A percentile compares a stretch with the other conserved stretches of the same genome.
phyloP scores from a whole-genome alignment of 2,888 invertebrate genomes.

The Coronaproctus castanopsis region DNA sequence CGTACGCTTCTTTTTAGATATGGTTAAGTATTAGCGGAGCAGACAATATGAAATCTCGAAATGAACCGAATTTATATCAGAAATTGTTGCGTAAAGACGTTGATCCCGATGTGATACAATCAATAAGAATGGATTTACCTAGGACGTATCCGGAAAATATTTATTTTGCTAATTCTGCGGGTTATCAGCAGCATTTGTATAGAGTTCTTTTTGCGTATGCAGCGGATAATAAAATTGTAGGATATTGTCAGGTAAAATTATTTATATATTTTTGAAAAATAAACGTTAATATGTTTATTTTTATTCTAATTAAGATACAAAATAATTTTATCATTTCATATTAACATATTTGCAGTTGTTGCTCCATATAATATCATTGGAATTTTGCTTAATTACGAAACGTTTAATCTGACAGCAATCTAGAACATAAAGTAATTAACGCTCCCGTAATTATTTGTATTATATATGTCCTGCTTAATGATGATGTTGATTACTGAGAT shows the following conservation, averaged over 20 bases:
- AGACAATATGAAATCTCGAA: conserved; percentile 40
- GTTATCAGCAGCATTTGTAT: conserved; percentile 53
- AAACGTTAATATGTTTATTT: neutral
- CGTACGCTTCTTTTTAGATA: conserved; percentile 28
- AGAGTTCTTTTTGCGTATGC: conserved; percentile 76
- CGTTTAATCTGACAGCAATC: no score
- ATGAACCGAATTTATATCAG: conserved; percentile 27
- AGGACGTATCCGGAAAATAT: conserved; percentile 91
- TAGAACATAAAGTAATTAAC: no score
- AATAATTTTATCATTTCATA: neutral
- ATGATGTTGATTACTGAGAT: no score
- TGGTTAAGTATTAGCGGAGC: conserved; percentile 80
- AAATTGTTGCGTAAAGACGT: conserved; percentile 44
- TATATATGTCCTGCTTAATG: no score
- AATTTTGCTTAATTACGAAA: no score
- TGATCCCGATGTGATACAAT: conserved; percentile 51
- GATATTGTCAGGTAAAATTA: conserved; percentile 56
- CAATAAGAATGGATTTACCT: conserved; percentile 72
- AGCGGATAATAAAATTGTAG: conserved; percentile 65
- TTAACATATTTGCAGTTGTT: no score
- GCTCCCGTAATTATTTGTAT: no score
- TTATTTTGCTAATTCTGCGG: conserved; percentile 57
- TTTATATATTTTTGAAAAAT: neutral
- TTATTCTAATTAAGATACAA: neutral
- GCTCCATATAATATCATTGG: no score